Evolutionary conservation across 2,888 invertebrate genomes (phyloP), one percentile per base, ranked within the genome.

Genomic region (Stramonita haemastoma): DNA sequence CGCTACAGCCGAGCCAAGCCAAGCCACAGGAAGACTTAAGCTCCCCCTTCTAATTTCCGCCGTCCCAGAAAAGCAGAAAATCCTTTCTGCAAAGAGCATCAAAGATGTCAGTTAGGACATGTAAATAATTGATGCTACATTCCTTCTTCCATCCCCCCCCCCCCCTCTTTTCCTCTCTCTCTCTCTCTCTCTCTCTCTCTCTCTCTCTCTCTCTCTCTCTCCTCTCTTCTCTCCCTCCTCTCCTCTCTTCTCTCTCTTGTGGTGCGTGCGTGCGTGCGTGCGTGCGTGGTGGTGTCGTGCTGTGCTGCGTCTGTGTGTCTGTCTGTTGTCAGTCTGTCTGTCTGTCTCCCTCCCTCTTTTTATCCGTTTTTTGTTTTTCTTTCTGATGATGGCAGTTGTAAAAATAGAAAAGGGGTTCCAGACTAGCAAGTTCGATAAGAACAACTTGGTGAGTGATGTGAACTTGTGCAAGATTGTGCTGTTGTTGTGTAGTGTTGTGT

Each of bases 161-260:
- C 60, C 17, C 60, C 26, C n/a, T 73, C 73, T n/a, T 13, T 73
- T n/a, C n/a, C 13, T 73, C 73, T 13, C 73, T 73, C n/a, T 73
- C n/a, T 73, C n/a, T n/a, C 73, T 73, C n/a, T 73, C 73, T n/a
- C 8, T 73, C 73, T 73, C n/a, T 29, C n/a, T 73, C 70, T 70
- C 70, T 70, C 19, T 70, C n/a, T 70, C 0, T 15, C 70, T 70
- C 5, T 70, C 70, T 70, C 5, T 70, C 70, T 26, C 70, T 13
- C 15, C 57, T 17, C 8, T 57, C 57, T 13, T 77, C 77, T 29
- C 77, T 29, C 77, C 19, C 77, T 77, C 11, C 32, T 17, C 77
- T 77, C n/a, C n/a, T n/a, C 77, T 77, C 29, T n/a, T 32, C 77
- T 77, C 11, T 77, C 77, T 0, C 4, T 8, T 2, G 0, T 17